phyloP scores from a whole-genome alignment of 2,113 vertebrate species.

The Tupaia tana region DNA sequence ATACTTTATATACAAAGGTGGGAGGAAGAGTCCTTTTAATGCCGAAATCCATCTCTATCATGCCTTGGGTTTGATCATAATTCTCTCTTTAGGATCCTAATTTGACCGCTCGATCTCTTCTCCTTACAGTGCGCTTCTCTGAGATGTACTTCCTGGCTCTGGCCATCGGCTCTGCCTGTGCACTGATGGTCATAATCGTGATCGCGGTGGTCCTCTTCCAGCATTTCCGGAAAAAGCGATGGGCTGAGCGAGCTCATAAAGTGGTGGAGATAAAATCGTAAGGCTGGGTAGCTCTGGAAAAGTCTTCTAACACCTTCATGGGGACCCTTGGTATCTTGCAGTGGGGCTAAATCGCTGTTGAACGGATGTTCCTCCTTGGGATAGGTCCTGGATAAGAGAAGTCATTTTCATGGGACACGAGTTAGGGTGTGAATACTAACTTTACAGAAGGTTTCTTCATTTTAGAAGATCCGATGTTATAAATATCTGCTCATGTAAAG shows the following conservation, averaged over 20 bases:
- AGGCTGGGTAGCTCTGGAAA: conserved; percentile 77
- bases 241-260: conserved; percentile 77
- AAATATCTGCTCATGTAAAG: neutral
- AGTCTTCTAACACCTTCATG: neutral
- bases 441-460: conserved; percentile 9
- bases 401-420: neutral
- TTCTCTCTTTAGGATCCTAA: neutral
- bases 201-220: conserved; percentile 84
- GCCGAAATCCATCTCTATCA: neutral
- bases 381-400: neutral
- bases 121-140: conserved; percentile 90
- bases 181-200: conserved; percentile 88
- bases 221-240: conserved; percentile 84
- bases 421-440: neutral
- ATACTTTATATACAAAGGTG: neutral
- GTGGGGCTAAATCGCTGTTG: neutral
- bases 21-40: neutral
- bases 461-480: conserved; percentile 43
- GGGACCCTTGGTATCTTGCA: neutral
- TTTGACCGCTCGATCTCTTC: conserved; percentile 50
- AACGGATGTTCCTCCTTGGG: conserved; percentile 4
- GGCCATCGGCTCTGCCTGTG: conserved; percentile 90
- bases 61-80: neutral
- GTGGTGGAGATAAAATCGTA: conserved; percentile 89
- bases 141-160: conserved; percentile 92